Conservation (phyloP, 2,888 invertebrate species). For the Nemurella pictetii region DNA sequence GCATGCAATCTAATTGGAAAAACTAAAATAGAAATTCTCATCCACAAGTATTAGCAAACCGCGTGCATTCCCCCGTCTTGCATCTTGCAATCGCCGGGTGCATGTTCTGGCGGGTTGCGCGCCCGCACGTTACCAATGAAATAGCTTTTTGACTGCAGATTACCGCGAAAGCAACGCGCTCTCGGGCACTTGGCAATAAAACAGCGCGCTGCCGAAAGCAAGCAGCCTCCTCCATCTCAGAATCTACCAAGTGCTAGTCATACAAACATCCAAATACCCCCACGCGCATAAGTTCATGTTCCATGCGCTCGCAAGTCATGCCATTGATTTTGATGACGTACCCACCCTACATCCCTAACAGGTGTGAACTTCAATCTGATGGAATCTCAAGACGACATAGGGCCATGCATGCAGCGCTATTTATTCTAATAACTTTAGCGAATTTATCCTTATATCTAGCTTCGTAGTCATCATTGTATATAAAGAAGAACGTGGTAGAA, state of each 20-base stretch:
- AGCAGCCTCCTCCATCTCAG: neutral
- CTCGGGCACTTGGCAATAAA: neutral
- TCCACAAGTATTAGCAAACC: neutral
- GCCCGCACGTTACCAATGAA: neutral
- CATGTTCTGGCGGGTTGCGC: neutral
- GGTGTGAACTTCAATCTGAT: neutral
- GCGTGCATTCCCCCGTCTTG: neutral
- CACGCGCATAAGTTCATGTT: too few relatives aligned
- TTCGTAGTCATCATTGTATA: neutral
- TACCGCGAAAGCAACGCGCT: neutral
- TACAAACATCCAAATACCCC: neutral
- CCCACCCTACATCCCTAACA: neutral
- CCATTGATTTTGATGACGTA: neutral
- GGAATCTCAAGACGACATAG: neutral
- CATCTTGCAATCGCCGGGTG: neutral
- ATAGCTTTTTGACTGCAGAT: neutral
- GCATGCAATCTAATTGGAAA: neutral
- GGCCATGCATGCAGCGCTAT: neutral
- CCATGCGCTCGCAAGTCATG: too few relatives aligned
- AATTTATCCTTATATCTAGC: neutral
- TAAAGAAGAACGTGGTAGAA: too few relatives aligned
- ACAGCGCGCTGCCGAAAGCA: neutral
- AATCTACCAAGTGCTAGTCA: too few relatives aligned
- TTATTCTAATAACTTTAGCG: neutral
- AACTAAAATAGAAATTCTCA: neutral